These are phyloP conservation scores for Ridgeia piscesae DNA, from an alignment of 1,140 invertebrate genomes.

Conservation along the genomic window DNA sequence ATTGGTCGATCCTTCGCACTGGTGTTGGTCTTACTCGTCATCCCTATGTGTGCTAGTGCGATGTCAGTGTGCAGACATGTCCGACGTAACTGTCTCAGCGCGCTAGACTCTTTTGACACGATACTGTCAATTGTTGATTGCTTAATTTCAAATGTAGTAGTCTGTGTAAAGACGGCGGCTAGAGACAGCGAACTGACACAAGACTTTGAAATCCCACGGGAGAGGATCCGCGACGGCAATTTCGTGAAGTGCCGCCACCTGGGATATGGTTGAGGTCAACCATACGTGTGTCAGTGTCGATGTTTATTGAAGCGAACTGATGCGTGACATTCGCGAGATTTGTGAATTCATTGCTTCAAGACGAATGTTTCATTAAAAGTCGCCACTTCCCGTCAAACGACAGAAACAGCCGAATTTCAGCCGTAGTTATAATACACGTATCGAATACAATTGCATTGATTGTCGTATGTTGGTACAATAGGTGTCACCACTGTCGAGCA, in stretches of 20 bases:
- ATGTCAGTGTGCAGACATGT: not conserved
- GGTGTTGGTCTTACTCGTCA: not conserved
- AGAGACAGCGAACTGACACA: not conserved
- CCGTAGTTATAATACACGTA: not conserved
- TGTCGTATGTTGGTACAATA: not conserved
- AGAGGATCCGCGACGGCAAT: not conserved
- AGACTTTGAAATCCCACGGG: not conserved
- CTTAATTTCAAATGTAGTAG: not conserved
- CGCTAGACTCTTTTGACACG: not conserved
- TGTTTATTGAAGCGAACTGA: not conserved
- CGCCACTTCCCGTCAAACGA: not conserved
- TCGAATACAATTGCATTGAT: not conserved
- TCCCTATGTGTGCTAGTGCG: not conserved
- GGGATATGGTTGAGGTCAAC: not conserved
- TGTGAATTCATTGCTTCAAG: not conserved
- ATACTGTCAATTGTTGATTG: not conserved
- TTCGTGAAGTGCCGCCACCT: not conserved
- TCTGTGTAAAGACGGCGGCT: not conserved
- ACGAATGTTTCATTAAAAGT: not conserved
- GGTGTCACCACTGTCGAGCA: not conserved
- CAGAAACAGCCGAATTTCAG: not conserved
- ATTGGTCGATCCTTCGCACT: not conserved
- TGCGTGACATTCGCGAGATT: not conserved
- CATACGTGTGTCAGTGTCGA: not conserved
- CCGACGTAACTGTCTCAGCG: not conserved